Base-by-base conservation (phyloP, 2,113 vertebrate species). In the Dryoscopus gambensis region DNA sequence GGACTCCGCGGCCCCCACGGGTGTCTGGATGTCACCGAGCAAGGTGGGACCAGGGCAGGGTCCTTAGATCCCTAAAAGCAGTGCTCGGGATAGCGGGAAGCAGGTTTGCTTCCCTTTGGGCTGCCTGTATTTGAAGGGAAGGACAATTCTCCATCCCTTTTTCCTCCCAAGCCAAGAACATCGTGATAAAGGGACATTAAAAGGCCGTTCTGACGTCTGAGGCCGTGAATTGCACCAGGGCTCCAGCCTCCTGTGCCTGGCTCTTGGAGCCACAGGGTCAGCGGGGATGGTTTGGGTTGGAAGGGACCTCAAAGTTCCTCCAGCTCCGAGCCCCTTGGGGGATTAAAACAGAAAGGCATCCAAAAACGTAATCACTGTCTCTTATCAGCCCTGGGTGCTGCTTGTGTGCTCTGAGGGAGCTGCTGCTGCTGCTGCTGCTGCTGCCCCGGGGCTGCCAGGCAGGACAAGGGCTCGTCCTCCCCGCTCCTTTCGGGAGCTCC, bases 1-100 rank as follows among this genome's bases (percentile, higher is more conserved):
- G 3, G 5, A 11, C 89, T 14, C 40, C 63, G 11, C 5, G 0
- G 2, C 21, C 25, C 23, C 49, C 37, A 3, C 0, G 10, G 46
- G 65, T 28, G 33, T 56, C 69, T 2, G 13, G 79, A 2, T 2
- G 62, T 35, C 15, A 9, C 39, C 2, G 0, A 53, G 19, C 53
- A 23, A 31, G 69, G 33, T 5, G n/a, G 44, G 44, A 60, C 33
- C 40, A 4, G 18, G 7, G 22, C 47, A 16, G 23, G 15, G n/a
- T 31, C 60, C 57, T 31, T 4, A 28, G 21, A 57, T 35, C 69
- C 13, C 15, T 50, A 50, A 73, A 53, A 5, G 5, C 10, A 9
- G 7, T 1, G 20, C 27, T 14, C 4, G 39, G 78, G 33, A 17
- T 1, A 2, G 77, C 0, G 6, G 20, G 13, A 53, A 35, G 24